Evolutionary conservation across 2,113 vertebrate species (phyloP).

Genomic region (Thermophis baileyi): DNA sequence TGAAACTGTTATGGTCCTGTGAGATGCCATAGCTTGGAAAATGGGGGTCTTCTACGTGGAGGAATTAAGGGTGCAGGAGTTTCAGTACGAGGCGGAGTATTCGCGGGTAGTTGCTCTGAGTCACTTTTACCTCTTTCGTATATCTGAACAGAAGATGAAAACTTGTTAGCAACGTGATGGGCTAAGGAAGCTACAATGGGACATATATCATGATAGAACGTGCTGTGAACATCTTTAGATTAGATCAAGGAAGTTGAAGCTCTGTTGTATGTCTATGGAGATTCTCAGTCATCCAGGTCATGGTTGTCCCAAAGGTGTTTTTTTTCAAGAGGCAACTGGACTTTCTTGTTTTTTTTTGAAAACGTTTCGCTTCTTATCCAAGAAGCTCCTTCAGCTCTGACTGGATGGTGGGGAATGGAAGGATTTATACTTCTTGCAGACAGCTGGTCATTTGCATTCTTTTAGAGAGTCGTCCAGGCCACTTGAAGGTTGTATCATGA

Average conservation of each 20-base stretch:
- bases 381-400: too few species aligned
- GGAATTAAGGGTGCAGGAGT: neutral
- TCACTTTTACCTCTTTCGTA: neutral
- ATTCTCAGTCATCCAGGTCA: too few species aligned
- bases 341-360: too few species aligned
- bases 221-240: neutral
- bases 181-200: neutral
- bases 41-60: neutral
- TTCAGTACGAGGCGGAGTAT: neutral
- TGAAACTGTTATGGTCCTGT: neutral
- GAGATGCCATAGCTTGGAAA: neutral
- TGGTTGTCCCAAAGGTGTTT: too few species aligned
- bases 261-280: neutral
- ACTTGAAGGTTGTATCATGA: too few species aligned
- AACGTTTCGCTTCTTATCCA: too few species aligned
- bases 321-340: too few species aligned
- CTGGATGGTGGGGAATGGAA: too few species aligned
- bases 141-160: neutral
- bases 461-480: too few species aligned
- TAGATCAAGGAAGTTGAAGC: neutral
- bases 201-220: neutral
- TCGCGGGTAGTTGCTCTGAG: neutral
- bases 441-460: too few species aligned
- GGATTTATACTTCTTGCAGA: too few species aligned
- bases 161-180: neutral